Evolutionary conservation across 2,888 invertebrate species (phyloP), one percentile per base, ranked within the genome.

Genomic region (Azorinus chamasolen): DNA sequence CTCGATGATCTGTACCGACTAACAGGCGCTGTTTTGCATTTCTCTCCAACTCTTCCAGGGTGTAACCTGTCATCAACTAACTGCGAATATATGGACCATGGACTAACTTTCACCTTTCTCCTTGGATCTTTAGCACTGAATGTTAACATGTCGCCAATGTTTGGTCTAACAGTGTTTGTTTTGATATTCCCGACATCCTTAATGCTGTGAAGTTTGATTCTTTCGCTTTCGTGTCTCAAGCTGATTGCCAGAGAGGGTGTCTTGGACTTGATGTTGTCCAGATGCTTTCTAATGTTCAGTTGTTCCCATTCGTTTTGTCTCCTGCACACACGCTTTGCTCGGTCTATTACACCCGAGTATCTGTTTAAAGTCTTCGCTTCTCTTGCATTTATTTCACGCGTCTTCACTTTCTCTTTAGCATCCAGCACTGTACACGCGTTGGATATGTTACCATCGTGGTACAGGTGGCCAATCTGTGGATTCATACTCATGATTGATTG

Each of bases 331-430:
- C 53, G 58, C 45, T 83, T 83, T 3, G 86, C 88, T 25, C 79
- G 59, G 22, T 87, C 79, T 25, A 86, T 50, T 10, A 71, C 69
- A 14, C 64, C 61, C 16, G 70, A 79, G 64, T 79, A 79, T 43
- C 74, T 76, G 25, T 73, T 79, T 16, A 88, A 55, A 43, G 81
- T 63, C 64, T 83, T 83, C 8, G 83, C 69, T 54, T 88, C 88
- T 25, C 88, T 57, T 8, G 84, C 84, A 63, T 88, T 87, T 16
- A 83, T 76, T 76, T 86, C 86, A 8, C 86, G 71, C n/a, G 87
- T 87, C 53, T 66, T 68, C 24, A 87, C 50, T 51, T 79, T 77
- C 58, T 88, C 87, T 53, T 84, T 81, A 12, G 83, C 87, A 27
- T 87, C 87, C n/a, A 88, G 68, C 1, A 71, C 69, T 0, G 79